Base-by-base conservation (phyloP, 2,113 vertebrate genomes). In the Cyanistes caeruleus region DNA sequence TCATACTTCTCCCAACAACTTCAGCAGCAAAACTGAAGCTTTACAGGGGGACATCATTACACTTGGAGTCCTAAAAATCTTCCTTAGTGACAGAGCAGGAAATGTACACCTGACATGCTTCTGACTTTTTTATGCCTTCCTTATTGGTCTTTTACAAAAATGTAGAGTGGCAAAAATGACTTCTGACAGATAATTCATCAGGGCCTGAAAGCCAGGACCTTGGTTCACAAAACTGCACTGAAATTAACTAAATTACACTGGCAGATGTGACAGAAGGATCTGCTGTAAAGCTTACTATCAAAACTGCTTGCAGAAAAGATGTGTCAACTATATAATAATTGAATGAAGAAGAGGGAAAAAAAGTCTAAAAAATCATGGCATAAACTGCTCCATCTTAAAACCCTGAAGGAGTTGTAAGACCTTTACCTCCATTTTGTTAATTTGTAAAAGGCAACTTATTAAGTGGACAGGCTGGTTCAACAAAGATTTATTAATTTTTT, bases 341-440 rank as follows among this genome's bases (percentile, higher is more conserved):
- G 14, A 68, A 55, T 21, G 7, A 55, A 5, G 58, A 9, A 64
- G 6, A 56, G 8, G 58, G 25, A 67, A 10, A 58, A 74, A 65
- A 41, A 64, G 5, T 39, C 39, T 10, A 22, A 70, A 49, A 64
- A 22, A 43, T 24, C 21, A 56, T 16, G 60, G 5, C 19, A 62
- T 24, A 82, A 74, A 73, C 19, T 69, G 49, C 2, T 48, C 4
- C 6, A 48, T 52, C 53, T 77, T 52, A 53, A 6, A 76, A 9
- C 10, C 67, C 46, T 16, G 7, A 7, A 64, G 18, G 18, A 60
- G 4, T 39, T 44, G 5, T 31, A 77, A 74, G 28, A 53, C 44
- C 1, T 0, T 67, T 63, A 55, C 17, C 0, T 70, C 7, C 22
- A 44, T 13, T 14, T 59, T 2, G 3, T 62, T 67, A 31, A 67